Percentiles rank a stretch among this genome's conserved stretches.
These are phyloP conservation scores for Philotrypesis tridentata DNA, from an alignment of 1,140 invertebrate species.

Conservation along the genomic window DNA sequence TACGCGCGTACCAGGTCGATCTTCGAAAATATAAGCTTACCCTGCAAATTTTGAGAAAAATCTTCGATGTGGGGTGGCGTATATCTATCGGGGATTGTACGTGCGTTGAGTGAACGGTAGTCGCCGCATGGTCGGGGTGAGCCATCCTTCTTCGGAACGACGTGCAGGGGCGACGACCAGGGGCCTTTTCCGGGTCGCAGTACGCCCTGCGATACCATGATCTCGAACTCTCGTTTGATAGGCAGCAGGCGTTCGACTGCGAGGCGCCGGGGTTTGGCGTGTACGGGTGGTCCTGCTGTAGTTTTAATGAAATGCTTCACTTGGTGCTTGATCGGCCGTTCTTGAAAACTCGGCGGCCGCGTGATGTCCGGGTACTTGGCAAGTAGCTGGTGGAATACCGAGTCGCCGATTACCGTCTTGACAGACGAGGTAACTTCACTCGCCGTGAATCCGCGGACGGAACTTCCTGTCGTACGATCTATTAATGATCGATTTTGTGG, in stretches of 20 bases:
- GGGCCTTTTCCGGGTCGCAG: slow-evolving; percentile 56
- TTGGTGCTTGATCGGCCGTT: slow-evolving; percentile 23
- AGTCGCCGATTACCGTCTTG: slow-evolving; percentile 22
- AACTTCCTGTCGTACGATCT: too few relatives aligned
- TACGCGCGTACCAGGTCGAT: too few relatives aligned
- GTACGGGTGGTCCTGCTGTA: slow-evolving; percentile 64
- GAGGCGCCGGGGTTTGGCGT: slow-evolving; percentile 52
- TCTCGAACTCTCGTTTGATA: slow-evolving; percentile 27
- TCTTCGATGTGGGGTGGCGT: slow-evolving; percentile 51
- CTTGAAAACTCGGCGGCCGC: slow-evolving; percentile 39
- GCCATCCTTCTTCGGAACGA: slow-evolving; percentile 66
- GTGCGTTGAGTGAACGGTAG: slow-evolving; percentile 66
- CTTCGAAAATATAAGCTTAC: slow-evolving; percentile 1
- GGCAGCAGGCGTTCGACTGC: slow-evolving; percentile 45
- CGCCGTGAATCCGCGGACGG: too few relatives aligned
- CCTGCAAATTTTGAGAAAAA: neutral
- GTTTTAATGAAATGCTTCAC: slow-evolving; percentile 58
- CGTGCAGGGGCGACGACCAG: too few relatives aligned
- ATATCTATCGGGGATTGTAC: too few relatives aligned
- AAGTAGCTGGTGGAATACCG: slow-evolving; percentile 52
- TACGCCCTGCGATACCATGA: slow-evolving; percentile 53
- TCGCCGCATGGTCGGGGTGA: slow-evolving; percentile 71
- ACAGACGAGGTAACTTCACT: too few relatives aligned
- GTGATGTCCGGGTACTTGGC: too few relatives aligned
- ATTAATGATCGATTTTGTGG: too few relatives aligned